Evolutionary conservation across 2,888 invertebrate genomes (phyloP).

Genomic region (Epirrhoe alternata): DNA sequence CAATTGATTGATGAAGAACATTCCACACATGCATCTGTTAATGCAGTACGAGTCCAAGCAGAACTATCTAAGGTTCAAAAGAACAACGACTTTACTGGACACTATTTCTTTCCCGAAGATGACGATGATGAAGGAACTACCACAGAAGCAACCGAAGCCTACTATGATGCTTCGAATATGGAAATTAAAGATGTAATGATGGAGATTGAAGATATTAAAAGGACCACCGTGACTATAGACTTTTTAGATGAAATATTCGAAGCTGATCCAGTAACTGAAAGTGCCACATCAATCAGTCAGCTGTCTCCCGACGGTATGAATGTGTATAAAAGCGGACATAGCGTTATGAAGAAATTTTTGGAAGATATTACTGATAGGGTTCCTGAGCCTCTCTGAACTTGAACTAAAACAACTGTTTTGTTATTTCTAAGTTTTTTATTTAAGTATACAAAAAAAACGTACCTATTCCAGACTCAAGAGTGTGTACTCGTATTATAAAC

Average conservation of each 20-base stretch:
- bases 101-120: constrained; percentile 79
- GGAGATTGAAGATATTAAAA: constrained; percentile 72
- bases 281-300: constrained; percentile 49
- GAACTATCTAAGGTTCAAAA: constrained; percentile 64
- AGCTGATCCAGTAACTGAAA: constrained; percentile 63
- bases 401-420: constrained; percentile 9
- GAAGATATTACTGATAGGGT: constrained; percentile 56
- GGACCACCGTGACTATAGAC: constrained; percentile 65
- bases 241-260: constrained; percentile 78
- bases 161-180: constrained; percentile 63
- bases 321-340: constrained; percentile 56
- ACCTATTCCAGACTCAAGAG: background rate
- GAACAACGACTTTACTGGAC: constrained; percentile 72
- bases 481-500: constrained; percentile 1
- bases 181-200: constrained; percentile 65
- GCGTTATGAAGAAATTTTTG: constrained; percentile 63
- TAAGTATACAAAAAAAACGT: background rate
- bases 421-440: constrained; percentile 1
- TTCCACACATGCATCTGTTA: constrained; percentile 51
- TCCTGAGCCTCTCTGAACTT: constrained; percentile 11
- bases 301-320: constrained; percentile 57
- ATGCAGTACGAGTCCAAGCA: constrained; percentile 70
- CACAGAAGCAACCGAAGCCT: constrained; percentile 61
- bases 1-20: constrained; percentile 44
- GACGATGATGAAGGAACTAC: constrained; percentile 51